Evolutionary conservation across 2,888 invertebrate genomes (phyloP).

Genomic region (Phortica okadai): DNA sequence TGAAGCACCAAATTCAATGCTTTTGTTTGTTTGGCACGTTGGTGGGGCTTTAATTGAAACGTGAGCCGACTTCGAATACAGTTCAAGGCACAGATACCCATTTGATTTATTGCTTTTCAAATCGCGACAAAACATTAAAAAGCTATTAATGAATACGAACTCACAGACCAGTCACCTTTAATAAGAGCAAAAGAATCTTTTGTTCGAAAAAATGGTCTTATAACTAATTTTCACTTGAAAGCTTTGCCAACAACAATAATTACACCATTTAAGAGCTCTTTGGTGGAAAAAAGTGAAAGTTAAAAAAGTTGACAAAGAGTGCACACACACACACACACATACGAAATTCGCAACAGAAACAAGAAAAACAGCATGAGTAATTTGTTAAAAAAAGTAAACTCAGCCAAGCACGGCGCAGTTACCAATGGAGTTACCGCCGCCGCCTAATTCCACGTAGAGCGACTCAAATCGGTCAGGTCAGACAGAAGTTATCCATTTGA

Average conservation of each 20-base stretch:
- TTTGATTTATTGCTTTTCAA: neutral
- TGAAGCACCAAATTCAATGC: neutral
- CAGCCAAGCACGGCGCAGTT: neutral
- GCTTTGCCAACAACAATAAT: neutral
- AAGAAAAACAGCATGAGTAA: constrained; percentile 22
- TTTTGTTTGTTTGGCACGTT: neutral
- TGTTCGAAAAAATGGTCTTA: neutral
- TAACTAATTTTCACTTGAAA: neutral
- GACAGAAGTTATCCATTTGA: constrained; percentile 12
- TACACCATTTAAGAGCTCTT: neutral
- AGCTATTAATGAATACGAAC: no score
- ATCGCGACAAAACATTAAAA: neutral
- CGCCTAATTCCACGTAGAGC: constrained; percentile 3
- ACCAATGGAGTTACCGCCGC: neutral
- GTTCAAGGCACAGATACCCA: neutral
- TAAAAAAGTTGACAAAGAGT: neutral
- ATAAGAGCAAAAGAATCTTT: neutral
- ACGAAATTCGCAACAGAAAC: constrained; percentile 9
- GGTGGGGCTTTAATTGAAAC: neutral
- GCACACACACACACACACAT: constrained; percentile 3
- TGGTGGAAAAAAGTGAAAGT: constrained; percentile 12
- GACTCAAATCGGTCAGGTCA: neutral
- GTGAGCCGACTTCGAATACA: constrained; percentile 1
- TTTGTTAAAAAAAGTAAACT: neutral
- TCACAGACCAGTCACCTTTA: neutral